Base-by-base conservation (phyloP, 2,797 vertebrate genomes). In the Cryptoblepharus egeriae region DNA sequence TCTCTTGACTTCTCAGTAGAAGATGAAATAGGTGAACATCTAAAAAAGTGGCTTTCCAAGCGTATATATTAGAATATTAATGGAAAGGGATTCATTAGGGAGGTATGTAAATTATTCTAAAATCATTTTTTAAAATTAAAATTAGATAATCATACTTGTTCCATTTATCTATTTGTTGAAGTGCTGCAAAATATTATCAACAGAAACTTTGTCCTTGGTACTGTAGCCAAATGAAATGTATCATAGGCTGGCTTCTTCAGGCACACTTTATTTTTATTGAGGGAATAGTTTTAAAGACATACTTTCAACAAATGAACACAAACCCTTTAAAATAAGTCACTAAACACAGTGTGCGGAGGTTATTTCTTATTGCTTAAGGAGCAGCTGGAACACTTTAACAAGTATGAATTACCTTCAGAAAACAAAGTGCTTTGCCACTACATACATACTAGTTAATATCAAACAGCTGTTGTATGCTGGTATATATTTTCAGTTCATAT, bases 351-450 rank as follows among this genome's bases (percentile, higher is more conserved):
- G 60, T 87, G 81, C 88, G 49, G 72, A 87, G 90, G 70, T 80
- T 91, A 82, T 84, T 92, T 72, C 45, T 88, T 85, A 82, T 81
- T 92, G 87, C 90, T 79, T 88, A 8, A 84, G 77, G 91, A 93
- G 88, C 94, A 95, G 92, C 94, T 94, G 91, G 88, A 90, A 93
- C 92, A 90, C 88, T 91, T 87, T 87, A 88, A 84, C 85, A 90
- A 91, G 67, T 93, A 94, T 94, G 93, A 93, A 94, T 95, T 94
- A 91, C 91, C 90, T 91, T 93, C 85, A 91, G 91, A 92, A 94
- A 93, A 92, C 92, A 93, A 90, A 92, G 90, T 87, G 58, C 84
- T 91, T 88, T 91, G 89, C 92, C 88, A 93, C 57, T 81, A 74
- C 24, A 73, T 90, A 91, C 87, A 81, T 89, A 88, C 87, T 88